Conservation (phyloP, 2,888 invertebrate genomes). For the Tenthredo mesomela region DNA sequence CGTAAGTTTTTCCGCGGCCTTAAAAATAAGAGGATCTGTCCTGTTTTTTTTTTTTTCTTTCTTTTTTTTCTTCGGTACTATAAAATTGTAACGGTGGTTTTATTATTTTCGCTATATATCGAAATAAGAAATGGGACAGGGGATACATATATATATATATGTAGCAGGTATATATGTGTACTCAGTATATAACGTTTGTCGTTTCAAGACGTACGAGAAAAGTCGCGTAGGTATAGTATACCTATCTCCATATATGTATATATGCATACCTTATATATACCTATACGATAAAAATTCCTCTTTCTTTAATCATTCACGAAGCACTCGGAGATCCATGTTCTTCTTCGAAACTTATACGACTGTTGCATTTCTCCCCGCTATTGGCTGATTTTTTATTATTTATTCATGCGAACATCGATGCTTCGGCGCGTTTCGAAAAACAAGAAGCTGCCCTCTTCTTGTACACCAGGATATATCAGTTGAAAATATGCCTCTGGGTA, state of each 20-base stretch:
- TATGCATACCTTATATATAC: not conserved
- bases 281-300: slow-evolving; percentile 36
- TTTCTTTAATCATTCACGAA: slow-evolving; percentile 43
- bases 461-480: not conserved
- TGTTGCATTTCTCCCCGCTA: slow-evolving; percentile 20
- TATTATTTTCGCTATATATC: not conserved
- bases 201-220: not conserved
- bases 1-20: not conserved
- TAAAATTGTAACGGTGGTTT: slow-evolving; percentile 17
- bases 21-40: not conserved
- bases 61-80: not conserved
- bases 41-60: not conserved
- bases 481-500: not conserved
- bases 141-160: not conserved
- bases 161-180: not conserved
- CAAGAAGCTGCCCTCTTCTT: not conserved
- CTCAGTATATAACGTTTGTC: not conserved
- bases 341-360: slow-evolving; percentile 17
- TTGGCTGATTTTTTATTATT: slow-evolving; percentile 26
- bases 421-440: not conserved
- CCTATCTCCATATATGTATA: not conserved
- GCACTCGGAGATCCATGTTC: slow-evolving; percentile 34
- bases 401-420: slow-evolving; percentile 7
- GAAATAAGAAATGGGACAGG: not conserved
- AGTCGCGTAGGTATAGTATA: not conserved